Evolutionary conservation across 2,113 vertebrate genomes (phyloP).

Genomic region (Sturnus vulgaris): DNA sequence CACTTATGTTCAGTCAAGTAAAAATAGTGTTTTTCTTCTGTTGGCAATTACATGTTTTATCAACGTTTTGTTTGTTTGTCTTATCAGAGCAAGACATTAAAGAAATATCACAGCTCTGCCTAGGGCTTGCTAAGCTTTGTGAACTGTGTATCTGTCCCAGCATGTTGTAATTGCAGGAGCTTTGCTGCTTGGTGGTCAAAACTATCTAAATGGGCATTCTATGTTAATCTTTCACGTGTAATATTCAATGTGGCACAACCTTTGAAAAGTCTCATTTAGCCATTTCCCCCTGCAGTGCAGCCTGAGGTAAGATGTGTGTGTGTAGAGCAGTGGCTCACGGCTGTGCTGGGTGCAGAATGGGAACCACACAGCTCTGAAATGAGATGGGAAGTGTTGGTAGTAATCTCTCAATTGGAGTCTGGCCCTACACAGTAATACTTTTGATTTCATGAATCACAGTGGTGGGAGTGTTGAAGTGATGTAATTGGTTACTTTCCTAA

Average conservation of each 20-base stretch:
- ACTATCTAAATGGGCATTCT: not conserved
- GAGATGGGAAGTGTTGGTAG: not conserved
- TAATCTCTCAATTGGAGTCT: not conserved
- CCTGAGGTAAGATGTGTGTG: fast-evolving
- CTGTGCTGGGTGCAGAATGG: fast-evolving
- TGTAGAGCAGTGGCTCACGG: fast-evolving
- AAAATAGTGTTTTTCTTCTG: not conserved
- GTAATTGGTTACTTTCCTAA: not conserved
- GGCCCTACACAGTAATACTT: not conserved
- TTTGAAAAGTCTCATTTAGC: not conserved
- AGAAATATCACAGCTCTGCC: not conserved
- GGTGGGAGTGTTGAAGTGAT: not conserved
- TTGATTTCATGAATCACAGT: not conserved
- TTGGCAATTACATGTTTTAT: not conserved
- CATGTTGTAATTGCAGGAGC: not conserved
- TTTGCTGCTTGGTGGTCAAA: not conserved
- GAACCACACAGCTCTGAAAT: not conserved
- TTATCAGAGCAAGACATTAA: not conserved
- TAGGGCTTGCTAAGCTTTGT: not conserved
- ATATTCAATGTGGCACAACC: not conserved
- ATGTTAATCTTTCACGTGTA: not conserved
- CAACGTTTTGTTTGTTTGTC: not conserved
- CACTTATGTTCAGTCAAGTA: not conserved
- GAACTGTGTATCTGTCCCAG: not conserved
- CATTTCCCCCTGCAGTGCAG: not conserved